A percentile compares a stretch with the other conserved stretches of the same genome.
phyloP scores from a whole-genome alignment of 2,113 vertebrate genomes.

The Aspiorhynchus laticeps region DNA sequence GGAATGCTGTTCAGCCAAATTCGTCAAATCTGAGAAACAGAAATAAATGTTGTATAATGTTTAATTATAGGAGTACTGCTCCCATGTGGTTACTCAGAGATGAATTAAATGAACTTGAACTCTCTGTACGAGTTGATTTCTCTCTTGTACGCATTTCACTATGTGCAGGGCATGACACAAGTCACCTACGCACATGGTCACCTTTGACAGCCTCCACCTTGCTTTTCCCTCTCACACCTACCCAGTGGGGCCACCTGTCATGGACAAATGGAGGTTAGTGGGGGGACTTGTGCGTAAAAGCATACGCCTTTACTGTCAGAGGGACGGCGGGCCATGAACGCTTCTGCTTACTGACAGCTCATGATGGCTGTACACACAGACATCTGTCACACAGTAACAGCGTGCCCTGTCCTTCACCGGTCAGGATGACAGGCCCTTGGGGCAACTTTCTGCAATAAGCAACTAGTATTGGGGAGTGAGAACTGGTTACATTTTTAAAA shows the following conservation, averaged over 20 bases:
- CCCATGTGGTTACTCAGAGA: neutral
- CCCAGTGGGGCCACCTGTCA: constrained; percentile 26
- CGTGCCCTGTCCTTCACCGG: constrained; percentile 55
- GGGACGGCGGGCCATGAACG: neutral
- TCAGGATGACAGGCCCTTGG: constrained; percentile 53
- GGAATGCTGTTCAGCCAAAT: neutral
- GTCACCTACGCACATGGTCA: neutral
- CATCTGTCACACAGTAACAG: constrained; percentile 57
- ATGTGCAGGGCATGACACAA: neutral
- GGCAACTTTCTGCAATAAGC: constrained; percentile 40
- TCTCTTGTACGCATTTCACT: neutral
- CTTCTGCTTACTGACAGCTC: constrained; percentile 50
- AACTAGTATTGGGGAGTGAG: neutral
- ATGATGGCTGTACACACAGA: constrained; percentile 54
- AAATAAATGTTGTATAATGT: neutral
- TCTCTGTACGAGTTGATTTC: neutral
- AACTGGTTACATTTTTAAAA: neutral
- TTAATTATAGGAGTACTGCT: neutral
- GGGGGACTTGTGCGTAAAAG: constrained; percentile 40
- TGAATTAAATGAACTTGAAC: neutral
- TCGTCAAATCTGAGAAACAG: neutral
- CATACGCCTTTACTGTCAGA: constrained; percentile 23
- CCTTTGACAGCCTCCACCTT: constrained; percentile 29
- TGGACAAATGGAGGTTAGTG: constrained; percentile 51
- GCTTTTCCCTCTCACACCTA: neutral